A percentile compares a stretch with the other conserved stretches of the same genome.
Conservation (phyloP, 2,797 vertebrate genomes). For the Clarias fuscus region DNA sequence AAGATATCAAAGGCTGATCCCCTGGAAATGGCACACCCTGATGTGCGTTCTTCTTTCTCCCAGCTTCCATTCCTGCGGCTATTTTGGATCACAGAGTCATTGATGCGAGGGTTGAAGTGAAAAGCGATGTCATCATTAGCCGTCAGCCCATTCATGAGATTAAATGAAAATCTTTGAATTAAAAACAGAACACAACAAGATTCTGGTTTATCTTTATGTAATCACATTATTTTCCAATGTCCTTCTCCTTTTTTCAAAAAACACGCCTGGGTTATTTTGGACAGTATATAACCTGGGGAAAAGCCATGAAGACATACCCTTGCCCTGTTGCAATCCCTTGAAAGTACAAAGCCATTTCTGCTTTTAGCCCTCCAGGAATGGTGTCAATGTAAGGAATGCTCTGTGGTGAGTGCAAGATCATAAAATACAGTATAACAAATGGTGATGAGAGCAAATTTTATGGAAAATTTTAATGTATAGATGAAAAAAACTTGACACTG, state of each 20-base stretch:
- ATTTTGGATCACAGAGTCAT: background rate
- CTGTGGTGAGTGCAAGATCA: background rate
- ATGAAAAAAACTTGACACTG: background rate
- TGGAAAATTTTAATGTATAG: too few relatives aligned
- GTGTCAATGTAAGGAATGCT: background rate
- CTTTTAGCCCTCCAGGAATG: constrained; percentile 7
- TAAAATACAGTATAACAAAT: background rate
- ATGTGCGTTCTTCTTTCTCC: background rate
- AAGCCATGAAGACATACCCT: background rate
- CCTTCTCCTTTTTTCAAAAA: background rate
- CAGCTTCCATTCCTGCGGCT: background rate
- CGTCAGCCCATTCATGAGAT: background rate
- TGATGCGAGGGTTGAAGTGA: background rate
- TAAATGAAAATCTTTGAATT: background rate
- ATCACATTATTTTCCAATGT: background rate
- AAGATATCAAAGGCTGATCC: constrained; percentile 30
- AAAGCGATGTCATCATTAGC: background rate
- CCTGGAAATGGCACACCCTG: background rate
- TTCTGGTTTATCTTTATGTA: background rate
- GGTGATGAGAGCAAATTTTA: background rate
- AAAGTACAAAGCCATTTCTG: constrained; percentile 8
- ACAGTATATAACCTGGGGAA: background rate
- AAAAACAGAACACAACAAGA: background rate
- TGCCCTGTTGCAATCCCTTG: background rate
- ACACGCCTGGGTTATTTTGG: background rate